These are phyloP conservation scores for Anarrhichthys ocellatus DNA, from an alignment of 2,113 vertebrate genomes.

Conservation along the genomic window DNA sequence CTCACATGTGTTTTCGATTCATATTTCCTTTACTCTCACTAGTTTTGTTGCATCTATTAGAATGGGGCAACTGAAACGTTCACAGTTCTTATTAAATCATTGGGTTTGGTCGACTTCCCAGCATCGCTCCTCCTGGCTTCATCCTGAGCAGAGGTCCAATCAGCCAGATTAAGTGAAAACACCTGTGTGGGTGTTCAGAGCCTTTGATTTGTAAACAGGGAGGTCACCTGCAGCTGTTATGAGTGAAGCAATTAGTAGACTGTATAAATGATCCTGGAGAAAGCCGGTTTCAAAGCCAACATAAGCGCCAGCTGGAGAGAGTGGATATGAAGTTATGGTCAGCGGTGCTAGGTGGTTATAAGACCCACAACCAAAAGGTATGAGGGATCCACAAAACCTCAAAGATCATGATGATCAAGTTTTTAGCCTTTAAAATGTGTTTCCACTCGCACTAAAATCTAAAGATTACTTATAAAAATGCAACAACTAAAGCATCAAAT, in stretches of 20 bases:
- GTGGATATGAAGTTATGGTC: background rate
- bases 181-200: conserved; percentile 2
- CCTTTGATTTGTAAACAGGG: background rate
- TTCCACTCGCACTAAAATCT: background rate
- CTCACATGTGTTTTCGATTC: background rate
- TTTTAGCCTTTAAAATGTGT: background rate
- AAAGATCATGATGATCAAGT: background rate
- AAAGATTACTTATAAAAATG: background rate
- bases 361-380: background rate
- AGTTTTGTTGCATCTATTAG: background rate
- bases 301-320: background rate
- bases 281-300: background rate
- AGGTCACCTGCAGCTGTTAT: conserved; percentile 29
- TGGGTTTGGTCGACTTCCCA: background rate
- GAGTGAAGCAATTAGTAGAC: conserved; percentile 19
- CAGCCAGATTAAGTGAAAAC: conserved; percentile 21
- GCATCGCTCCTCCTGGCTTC: background rate
- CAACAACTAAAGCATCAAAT: background rate
- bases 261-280: background rate
- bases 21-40: background rate
- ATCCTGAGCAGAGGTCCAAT: conserved; percentile 12
- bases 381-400: background rate
- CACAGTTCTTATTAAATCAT: background rate
- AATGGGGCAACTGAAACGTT: background rate
- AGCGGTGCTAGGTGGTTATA: too few species aligned